Conservation (phyloP, 2,797 vertebrate species). For the Hoplostethus atlanticus region DNA sequence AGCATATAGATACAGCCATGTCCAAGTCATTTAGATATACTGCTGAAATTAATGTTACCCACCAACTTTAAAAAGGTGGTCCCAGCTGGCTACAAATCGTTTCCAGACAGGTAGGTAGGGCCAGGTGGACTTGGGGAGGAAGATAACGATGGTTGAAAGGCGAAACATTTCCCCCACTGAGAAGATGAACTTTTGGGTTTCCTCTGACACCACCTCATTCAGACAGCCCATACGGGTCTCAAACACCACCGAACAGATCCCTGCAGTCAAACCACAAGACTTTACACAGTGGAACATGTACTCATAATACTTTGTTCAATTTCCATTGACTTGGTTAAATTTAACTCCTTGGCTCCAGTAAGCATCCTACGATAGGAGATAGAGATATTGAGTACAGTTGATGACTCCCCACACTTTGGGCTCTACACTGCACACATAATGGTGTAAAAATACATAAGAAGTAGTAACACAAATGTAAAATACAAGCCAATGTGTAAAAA, state of each 20-base stretch:
- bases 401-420: no score
- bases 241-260: conserved; percentile 84
- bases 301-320: not conserved
- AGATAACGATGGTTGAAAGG: conserved; percentile 74
- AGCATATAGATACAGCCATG: not conserved
- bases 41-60: conserved; percentile 26
- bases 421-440: not conserved
- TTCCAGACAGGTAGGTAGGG: conserved; percentile 84
- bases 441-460: no score
- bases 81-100: conserved; percentile 82
- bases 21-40: not conserved
- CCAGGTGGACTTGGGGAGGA: conserved; percentile 82
- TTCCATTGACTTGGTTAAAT: no score
- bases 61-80: conserved; percentile 85
- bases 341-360: no score
- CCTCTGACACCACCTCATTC: conserved; percentile 77
- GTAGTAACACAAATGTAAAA: not conserved
- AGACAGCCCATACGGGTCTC: conserved; percentile 86
- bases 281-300: not conserved
- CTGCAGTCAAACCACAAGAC: conserved; percentile 46
- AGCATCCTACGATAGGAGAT: no score
- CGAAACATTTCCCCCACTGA: conserved; percentile 87
- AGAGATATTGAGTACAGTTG: no score
- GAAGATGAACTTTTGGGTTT: conserved; percentile 85
- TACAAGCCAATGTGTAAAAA: not conserved